These are phyloP conservation scores for Acrossocheilus fasciatus DNA, from an alignment of 2,797 vertebrate species.

Conservation along the genomic window DNA sequence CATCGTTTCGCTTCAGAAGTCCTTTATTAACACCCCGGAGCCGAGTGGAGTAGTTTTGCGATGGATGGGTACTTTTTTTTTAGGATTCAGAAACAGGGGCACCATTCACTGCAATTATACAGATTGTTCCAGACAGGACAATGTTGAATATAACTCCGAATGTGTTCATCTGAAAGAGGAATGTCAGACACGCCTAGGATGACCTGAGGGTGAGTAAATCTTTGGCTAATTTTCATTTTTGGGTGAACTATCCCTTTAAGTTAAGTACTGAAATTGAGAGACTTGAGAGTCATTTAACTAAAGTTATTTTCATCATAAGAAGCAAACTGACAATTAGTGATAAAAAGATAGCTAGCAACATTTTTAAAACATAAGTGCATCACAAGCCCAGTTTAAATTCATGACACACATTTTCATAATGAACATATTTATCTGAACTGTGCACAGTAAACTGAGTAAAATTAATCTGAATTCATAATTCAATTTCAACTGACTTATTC, in stretches of 20 bases:
- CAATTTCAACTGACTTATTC: not conserved
- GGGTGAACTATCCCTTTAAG: not conserved
- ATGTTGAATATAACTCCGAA: too few relatives aligned
- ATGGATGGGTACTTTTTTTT: too few relatives aligned
- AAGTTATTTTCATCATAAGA: not conserved
- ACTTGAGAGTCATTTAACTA: not conserved
- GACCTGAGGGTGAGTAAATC: too few relatives aligned
- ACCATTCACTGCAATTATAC: too few relatives aligned
- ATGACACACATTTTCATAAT: not conserved
- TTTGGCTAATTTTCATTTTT: too few relatives aligned
- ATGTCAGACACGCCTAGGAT: too few relatives aligned
- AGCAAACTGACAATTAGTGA: not conserved
- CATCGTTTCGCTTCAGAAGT: too few relatives aligned
- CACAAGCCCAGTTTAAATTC: not conserved
- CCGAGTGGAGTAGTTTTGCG: too few relatives aligned
- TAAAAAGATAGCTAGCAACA: not conserved
- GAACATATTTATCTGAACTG: not conserved
- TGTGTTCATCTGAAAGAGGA: too few relatives aligned
- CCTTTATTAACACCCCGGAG: too few relatives aligned
- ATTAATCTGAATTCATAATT: not conserved
- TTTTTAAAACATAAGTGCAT: not conserved
- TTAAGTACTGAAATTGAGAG: not conserved
- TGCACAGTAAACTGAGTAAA: not conserved
- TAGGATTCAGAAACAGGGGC: too few relatives aligned
- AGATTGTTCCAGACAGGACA: too few relatives aligned